Evolutionary conservation across 2,113 vertebrate species (phyloP).

Genomic region (Lamprotornis superbus): DNA sequence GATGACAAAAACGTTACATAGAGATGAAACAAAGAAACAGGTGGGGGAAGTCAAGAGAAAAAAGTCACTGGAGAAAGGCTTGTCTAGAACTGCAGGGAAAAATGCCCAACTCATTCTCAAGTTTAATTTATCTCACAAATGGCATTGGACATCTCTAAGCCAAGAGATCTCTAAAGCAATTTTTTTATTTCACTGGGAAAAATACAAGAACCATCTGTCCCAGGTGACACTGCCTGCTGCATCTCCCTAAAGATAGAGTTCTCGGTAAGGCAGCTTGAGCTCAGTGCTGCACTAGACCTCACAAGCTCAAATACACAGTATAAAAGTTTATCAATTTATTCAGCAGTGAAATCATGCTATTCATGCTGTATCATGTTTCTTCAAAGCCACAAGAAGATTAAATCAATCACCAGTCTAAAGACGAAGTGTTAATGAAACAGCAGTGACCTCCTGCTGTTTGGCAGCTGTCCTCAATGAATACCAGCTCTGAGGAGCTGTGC

Average conservation of each 20-base stretch:
- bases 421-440: neutral
- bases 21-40: neutral
- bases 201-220: neutral
- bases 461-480: neutral
- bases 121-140: neutral
- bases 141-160: neutral
- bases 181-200: neutral
- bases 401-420: neutral
- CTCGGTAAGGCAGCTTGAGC: neutral
- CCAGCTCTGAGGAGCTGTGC: neutral
- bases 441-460: neutral
- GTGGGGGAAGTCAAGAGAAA: neutral
- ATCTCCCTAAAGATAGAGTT: neutral
- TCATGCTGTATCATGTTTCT: neutral
- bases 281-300: neutral
- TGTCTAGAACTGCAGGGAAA: neutral
- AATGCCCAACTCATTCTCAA: neutral
- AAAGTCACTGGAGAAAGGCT: neutral
- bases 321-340: neutral
- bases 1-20: neutral
- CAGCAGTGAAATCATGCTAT: neutral
- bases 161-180: neutral
- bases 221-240: neutral
- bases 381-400: conserved; percentile 11
- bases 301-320: neutral